phyloP scores from a whole-genome alignment of 2,797 vertebrate species.

The Peromyscus attwateri region DNA sequence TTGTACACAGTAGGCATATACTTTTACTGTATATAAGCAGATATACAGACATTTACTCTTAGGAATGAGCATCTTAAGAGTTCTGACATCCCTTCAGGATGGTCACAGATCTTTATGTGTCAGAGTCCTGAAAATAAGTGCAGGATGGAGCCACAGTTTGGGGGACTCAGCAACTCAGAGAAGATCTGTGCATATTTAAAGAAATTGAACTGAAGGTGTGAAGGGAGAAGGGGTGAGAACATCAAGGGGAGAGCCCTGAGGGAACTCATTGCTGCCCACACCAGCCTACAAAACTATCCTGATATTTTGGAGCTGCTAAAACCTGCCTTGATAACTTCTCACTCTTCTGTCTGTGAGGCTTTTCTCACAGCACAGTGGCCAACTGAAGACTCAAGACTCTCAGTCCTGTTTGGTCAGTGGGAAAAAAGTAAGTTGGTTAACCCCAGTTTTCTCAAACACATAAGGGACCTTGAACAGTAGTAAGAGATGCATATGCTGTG shows the following conservation, averaged over 20 bases:
- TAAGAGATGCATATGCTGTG: neutral
- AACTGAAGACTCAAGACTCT: neutral
- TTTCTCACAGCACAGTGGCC: neutral
- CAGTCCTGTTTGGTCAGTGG: neutral
- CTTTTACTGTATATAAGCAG: neutral
- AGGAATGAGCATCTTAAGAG: neutral
- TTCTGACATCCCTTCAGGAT: neutral
- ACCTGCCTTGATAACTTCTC: neutral
- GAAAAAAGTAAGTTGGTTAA: neutral
- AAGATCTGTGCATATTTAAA: neutral
- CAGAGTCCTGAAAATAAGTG: neutral
- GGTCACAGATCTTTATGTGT: neutral
- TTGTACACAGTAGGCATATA: neutral
- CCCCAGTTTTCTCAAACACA: neutral
- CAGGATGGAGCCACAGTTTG: neutral
- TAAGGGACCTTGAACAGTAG: neutral
- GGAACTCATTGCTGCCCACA: no score
- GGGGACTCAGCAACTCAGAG: neutral
- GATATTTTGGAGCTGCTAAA: neutral
- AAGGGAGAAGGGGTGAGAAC: neutral
- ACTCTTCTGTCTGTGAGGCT: neutral
- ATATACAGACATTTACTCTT: neutral
- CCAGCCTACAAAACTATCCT: neutral
- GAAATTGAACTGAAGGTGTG: neutral
- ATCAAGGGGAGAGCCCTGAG: rapidly evolving